Evolutionary conservation across 2,797 vertebrate genomes (phyloP).

Genomic region (Coccyzus lansbergi): DNA sequence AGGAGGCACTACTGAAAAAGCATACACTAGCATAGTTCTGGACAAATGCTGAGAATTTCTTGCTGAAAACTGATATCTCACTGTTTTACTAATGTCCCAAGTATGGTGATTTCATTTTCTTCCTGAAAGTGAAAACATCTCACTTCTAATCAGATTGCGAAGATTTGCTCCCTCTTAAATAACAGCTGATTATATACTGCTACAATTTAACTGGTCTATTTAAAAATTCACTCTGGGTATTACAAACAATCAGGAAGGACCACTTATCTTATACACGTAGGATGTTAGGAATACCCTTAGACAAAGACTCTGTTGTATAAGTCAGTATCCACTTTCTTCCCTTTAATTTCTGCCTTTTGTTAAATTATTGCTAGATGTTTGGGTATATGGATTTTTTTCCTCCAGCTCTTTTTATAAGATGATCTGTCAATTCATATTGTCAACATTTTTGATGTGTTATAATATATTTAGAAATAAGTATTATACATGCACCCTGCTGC

Average conservation of each 20-base stretch:
- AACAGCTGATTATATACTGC: background rate
- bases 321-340: background rate
- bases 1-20: background rate
- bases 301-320: background rate
- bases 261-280: background rate
- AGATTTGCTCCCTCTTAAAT: background rate
- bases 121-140: background rate
- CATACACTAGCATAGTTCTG: background rate
- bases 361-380: background rate
- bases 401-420: background rate
- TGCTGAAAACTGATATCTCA: background rate
- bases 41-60: background rate
- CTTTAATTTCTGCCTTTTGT: background rate
- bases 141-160: background rate
- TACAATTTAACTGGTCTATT: background rate
- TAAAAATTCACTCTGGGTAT: background rate
- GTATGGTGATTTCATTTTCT: background rate
- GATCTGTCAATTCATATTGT: background rate
- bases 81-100: background rate
- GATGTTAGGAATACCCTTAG: background rate
- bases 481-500: background rate
- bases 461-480: background rate
- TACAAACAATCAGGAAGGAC: background rate
- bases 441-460: background rate
- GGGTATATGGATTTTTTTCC: background rate